Evolutionary conservation across 2,113 vertebrate genomes (phyloP).

Genomic region (Spermophilus dauricus): DNA sequence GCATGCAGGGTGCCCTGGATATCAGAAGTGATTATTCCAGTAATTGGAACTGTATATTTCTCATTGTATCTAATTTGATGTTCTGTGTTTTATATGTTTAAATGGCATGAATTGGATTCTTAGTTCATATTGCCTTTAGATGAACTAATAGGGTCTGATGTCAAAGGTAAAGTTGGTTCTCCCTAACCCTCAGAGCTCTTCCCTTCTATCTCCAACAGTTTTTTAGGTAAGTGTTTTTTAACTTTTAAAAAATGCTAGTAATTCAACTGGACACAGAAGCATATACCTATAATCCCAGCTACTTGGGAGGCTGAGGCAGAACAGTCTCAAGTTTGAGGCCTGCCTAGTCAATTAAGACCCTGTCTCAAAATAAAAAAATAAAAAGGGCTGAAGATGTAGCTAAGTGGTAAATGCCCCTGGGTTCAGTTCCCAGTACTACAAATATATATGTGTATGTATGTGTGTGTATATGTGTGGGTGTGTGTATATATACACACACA

Average conservation of each 20-base stretch:
- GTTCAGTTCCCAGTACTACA: no score
- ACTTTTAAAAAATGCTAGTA: not conserved
- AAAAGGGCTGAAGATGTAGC: no score
- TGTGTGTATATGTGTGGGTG: no score
- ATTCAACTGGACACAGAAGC: no score
- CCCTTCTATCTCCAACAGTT: not conserved
- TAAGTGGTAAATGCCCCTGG: no score
- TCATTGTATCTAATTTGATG: conserved; percentile 59
- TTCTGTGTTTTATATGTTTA: not conserved
- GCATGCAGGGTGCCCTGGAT: not conserved
- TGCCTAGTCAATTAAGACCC: no score
- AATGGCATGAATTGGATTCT: conserved; percentile 48
- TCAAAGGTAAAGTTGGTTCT: not conserved
- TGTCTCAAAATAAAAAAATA: not conserved
- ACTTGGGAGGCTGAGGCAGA: no score
- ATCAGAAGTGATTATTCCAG: conserved; percentile 45
- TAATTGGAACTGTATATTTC: conserved; percentile 58
- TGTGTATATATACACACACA: no score
- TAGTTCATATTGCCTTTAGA: conserved; percentile 23
- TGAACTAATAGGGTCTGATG: conserved; percentile 60
- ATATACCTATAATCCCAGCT: no score
- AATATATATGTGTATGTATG: no score
- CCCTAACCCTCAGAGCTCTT: not conserved
- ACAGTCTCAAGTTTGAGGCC: no score
- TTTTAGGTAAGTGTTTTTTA: conserved; percentile 45